Evolutionary conservation across 2,797 vertebrate species (phyloP), one percentile per base, ranked within the genome.

Genomic region (Cossypha heuglini): DNA sequence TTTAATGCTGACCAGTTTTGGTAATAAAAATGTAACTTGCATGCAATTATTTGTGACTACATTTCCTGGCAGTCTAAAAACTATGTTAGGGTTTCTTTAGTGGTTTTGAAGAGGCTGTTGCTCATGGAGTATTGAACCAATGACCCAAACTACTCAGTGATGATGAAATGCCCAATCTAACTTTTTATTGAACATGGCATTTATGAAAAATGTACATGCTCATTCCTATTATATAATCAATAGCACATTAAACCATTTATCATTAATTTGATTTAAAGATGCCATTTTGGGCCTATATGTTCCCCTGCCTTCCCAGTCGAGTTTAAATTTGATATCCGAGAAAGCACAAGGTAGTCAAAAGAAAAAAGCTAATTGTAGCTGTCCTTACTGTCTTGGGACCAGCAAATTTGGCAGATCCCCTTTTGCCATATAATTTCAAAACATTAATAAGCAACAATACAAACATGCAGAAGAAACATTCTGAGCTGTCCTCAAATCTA

Each of bases 201-300:
- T 97, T 97, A 94, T 97, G 97, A 97, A 96, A 97, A 97, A 98
- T 94, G 94, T 95, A 97, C 87, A 81, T 94, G 91, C 96, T 97
- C 18, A 1, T 97, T 97, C 97, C 94, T 96, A 83, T 97, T 95
- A 90, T 57, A 94, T 97, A 98, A 97, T 98, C 97, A 96, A 97
- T 98, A 98, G 87, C 78, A 90, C 78, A 93, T 96, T 95, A 97
- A 97, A 92, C 90, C 92, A 80, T 98, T 97, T 97, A 96, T 97
- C 97, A 96, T 96, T 97, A 96, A 91, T 96, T 93, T 95, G 96
- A 96, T 96, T 97, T 96, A 31, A 93, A 87, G 96, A 96, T 88
- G 81, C 80, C 43, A 28, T 81, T 93, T 52, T 75, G 67, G 75
- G 89, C 68, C 87, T 52, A 7, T 52, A 29, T 59, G 31, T 64